phyloP scores from a whole-genome alignment of 35 echinoderm and acorn worm species.

The Ptychodera flava region DNA sequence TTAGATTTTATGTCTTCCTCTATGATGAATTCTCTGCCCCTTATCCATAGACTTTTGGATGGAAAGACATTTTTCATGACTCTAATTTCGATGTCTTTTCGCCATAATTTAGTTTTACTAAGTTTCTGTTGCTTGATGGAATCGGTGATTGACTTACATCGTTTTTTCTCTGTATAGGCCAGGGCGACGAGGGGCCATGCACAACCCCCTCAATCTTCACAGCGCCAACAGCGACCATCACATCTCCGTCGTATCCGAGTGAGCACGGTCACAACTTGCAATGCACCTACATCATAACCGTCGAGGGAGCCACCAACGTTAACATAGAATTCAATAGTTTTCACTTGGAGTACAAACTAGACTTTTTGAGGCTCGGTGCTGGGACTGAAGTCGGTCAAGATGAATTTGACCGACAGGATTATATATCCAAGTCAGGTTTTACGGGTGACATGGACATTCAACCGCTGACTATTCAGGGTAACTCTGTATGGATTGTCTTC shows the following conservation, averaged over 20 bases:
- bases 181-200: too few relatives aligned
- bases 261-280: neutral
- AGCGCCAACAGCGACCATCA: neutral
- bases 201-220: neutral
- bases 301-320: neutral
- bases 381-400: neutral
- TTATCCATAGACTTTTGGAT: too few relatives aligned
- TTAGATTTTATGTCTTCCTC: too few relatives aligned
- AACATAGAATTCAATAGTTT: neutral
- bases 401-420: neutral
- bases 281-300: neutral
- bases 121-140: too few relatives aligned
- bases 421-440: neutral
- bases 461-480: neutral
- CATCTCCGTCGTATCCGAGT: neutral
- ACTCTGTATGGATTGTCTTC: neutral
- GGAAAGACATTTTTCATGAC: too few relatives aligned
- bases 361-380: neutral
- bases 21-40: too few relatives aligned
- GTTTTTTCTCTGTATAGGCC: too few relatives aligned
- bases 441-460: neutral
- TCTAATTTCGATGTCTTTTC: too few relatives aligned
- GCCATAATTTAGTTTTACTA: too few relatives aligned
- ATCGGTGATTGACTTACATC: too few relatives aligned
- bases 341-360: neutral